Percentiles rank a stretch among this genome's conserved stretches.
These are phyloP conservation scores for Podarcis lilfordi DNA, from an alignment of 2,797 vertebrate genomes.

Conservation along the genomic window DNA sequence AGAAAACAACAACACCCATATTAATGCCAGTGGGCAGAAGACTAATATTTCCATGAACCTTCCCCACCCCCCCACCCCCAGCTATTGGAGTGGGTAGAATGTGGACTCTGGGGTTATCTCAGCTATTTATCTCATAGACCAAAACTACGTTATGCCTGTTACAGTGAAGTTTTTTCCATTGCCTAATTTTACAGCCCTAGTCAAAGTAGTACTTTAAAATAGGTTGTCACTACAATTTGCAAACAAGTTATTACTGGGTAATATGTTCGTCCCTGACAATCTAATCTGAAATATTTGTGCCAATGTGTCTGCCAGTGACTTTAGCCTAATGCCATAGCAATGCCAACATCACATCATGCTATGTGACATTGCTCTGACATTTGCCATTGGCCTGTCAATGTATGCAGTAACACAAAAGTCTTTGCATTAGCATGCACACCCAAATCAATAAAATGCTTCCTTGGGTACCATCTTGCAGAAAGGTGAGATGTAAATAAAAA, in stretches of 20 bases:
- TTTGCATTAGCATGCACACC: not conserved
- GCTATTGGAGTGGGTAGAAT: not conserved
- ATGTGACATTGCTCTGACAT: not conserved
- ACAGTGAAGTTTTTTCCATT: not conserved
- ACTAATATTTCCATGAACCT: not conserved
- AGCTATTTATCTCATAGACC: not conserved
- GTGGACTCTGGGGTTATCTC: not conserved
- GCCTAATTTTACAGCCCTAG: not conserved
- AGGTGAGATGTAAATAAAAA: no score
- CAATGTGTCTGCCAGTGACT: not conserved
- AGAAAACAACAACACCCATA: conserved; percentile 8
- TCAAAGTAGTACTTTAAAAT: no score
- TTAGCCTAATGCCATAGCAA: not conserved
- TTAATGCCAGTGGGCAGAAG: conserved; percentile 18
- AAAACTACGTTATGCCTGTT: not conserved
- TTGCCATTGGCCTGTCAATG: not conserved
- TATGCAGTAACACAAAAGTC: not conserved
- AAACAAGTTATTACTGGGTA: not conserved
- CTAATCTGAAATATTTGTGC: conserved; percentile 1
- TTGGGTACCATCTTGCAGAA: no score
- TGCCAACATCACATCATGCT: no score
- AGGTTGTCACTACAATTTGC: not conserved
- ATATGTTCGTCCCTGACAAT: not conserved
- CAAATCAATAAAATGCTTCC: not conserved
- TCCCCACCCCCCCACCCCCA: not conserved